Conservation (phyloP, 92 coral and sea anemone species). For the Umimayanthus chanpuru region DNA sequence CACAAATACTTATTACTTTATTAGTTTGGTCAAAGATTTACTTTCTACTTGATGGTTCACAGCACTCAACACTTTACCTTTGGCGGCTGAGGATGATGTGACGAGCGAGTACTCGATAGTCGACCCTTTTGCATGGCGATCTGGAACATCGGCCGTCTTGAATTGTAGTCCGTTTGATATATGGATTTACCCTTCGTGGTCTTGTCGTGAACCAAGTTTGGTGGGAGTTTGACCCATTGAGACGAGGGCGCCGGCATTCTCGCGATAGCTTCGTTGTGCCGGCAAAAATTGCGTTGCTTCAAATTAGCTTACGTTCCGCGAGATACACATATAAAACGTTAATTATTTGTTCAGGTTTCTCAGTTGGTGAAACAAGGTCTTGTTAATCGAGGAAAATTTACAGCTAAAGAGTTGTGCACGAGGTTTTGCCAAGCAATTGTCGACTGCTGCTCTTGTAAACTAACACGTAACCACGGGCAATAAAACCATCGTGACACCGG, state of each 20-base stretch:
- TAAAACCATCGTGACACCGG: neutral
- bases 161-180: conserved; percentile 75
- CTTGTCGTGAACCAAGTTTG: conserved; percentile 78
- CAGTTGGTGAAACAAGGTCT: neutral
- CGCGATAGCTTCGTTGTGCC: neutral
- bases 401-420: conserved; percentile 13
- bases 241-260: conserved; percentile 57
- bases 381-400: conserved; percentile 5
- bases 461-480: conserved; percentile 38
- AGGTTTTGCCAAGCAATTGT: neutral
- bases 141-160: conserved; percentile 85
- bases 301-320: neutral
- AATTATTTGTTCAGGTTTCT: neutral
- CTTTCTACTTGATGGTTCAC: conserved; percentile 16
- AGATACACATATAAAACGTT: neutral
- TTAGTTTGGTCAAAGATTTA: neutral
- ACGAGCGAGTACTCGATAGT: conserved; percentile 48
- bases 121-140: conserved; percentile 74
- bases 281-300: neutral
- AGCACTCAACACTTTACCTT: conserved; percentile 57
- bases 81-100: conserved; percentile 73
- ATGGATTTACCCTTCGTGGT: conserved; percentile 80
- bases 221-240: conserved; percentile 89
- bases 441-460: neutral
- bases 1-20: neutral